phyloP scores from a whole-genome alignment of 2,888 invertebrate species.

The Mimachlamys varia region DNA sequence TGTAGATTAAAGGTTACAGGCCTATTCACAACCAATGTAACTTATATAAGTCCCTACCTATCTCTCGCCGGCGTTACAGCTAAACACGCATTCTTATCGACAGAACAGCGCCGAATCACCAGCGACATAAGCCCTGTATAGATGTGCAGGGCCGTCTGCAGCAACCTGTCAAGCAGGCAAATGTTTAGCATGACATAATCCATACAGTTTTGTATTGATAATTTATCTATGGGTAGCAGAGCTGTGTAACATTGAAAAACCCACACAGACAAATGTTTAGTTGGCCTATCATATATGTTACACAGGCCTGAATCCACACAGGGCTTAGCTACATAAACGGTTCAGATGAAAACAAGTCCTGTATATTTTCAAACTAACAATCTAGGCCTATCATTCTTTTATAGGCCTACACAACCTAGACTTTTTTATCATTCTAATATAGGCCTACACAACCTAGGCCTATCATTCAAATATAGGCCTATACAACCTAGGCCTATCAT shows the following conservation, averaged over 20 bases:
- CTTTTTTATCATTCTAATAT: no score
- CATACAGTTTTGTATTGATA: neutral
- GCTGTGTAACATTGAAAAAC: neutral
- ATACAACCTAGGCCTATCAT: no score
- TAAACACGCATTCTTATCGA: constrained; percentile 9
- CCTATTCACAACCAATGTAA: neutral
- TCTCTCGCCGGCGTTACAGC: neutral
- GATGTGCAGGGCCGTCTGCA: neutral
- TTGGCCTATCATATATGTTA: no score
- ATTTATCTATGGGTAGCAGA: neutral
- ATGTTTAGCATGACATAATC: neutral
- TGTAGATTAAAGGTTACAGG: neutral
- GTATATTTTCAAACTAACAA: no score
- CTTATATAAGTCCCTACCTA: neutral
- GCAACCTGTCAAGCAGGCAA: neutral
- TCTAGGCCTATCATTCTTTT: no score
- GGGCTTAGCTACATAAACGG: no score
- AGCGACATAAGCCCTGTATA: neutral
- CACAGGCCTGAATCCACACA: no score
- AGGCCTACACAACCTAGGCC: no score
- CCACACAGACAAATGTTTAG: neutral
- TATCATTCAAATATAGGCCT: no score
- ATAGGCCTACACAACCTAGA: no score
- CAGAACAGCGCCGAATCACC: neutral
- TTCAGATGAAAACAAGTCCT: no score